Conservation (phyloP, 2,797 vertebrate species). For the Cirrhinus mrigala region DNA sequence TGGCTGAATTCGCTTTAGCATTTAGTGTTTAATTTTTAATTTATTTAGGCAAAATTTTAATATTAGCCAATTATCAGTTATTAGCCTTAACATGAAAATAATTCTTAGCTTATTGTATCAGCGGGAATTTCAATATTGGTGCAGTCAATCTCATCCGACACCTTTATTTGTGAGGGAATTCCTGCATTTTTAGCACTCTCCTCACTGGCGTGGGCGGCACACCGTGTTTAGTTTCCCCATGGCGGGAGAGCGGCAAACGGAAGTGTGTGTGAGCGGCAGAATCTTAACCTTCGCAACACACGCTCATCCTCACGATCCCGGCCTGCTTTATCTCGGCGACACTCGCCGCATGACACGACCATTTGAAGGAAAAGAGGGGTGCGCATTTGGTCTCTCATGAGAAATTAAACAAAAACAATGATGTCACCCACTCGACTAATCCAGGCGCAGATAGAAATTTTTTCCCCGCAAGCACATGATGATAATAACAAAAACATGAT, state of each 20-base stretch:
- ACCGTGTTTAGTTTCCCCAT: not conserved
- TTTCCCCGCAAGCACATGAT: conserved; percentile 78
- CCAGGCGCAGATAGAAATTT: conserved; percentile 79
- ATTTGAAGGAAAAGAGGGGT: conserved; percentile 41
- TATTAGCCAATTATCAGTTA: not conserved
- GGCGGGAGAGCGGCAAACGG: not conserved
- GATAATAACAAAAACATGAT: conserved; percentile 85
- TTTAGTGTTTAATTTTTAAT: not conserved
- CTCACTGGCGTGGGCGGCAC: not conserved
- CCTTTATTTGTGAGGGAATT: conserved; percentile 39
- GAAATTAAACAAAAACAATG: conserved; percentile 85
- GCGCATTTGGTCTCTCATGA: conserved; percentile 63
- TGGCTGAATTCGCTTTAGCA: not conserved
- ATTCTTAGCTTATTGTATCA: not conserved
- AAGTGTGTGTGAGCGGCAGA: not conserved
- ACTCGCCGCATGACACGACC: not conserved
- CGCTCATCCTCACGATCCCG: conserved; percentile 16
- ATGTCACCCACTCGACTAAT: conserved; percentile 80
- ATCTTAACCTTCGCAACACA: not conserved
- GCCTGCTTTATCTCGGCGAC: conserved; percentile 30
- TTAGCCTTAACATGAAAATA: not conserved
- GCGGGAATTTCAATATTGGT: not conserved
- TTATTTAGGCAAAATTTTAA: not conserved
- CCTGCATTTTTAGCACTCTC: not conserved
- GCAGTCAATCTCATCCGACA: conserved; percentile 12